Conservation (phyloP, 2,113 vertebrate species). For the Poeciliopsis prolifica region DNA sequence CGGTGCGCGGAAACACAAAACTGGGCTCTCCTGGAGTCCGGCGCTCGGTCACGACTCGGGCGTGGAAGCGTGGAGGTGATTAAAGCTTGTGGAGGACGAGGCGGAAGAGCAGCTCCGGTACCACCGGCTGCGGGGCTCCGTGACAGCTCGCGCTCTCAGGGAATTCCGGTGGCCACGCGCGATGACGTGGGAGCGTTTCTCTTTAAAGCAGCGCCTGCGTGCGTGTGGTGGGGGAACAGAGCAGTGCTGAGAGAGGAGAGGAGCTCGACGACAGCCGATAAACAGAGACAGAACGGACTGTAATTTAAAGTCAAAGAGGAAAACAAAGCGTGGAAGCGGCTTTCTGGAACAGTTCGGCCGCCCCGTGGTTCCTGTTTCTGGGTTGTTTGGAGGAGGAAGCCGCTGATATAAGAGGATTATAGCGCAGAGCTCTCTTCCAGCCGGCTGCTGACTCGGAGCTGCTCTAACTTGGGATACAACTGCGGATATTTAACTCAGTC, state of each 20-base stretch:
- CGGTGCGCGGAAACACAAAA: slow-evolving; percentile 46
- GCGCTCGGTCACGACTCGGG: slow-evolving; percentile 55
- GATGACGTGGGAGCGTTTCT: slow-evolving; percentile 76
- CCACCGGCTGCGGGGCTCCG: slow-evolving; percentile 34
- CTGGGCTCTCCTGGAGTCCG: slow-evolving; percentile 17
- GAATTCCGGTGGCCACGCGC: slow-evolving; percentile 76
- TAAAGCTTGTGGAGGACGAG: not conserved
- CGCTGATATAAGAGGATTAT: slow-evolving; percentile 42
- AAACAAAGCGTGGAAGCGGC: not conserved
- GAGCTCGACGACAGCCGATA: slow-evolving; percentile 26
- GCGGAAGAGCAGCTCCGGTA: slow-evolving; percentile 33
- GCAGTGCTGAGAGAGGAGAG: slow-evolving; percentile 9
- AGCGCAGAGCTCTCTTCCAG: not conserved
- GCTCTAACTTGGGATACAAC: slow-evolving; percentile 41
- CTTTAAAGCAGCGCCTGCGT: slow-evolving; percentile 75
- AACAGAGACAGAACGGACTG: not conserved
- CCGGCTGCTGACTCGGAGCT: slow-evolving; percentile 29
- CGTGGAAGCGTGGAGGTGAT: slow-evolving; percentile 11
- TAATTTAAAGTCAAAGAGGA: not conserved
- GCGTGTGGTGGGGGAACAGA: slow-evolving; percentile 19
- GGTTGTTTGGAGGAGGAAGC: slow-evolving; percentile 14
- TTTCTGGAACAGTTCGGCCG: not conserved
- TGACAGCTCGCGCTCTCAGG: slow-evolving; percentile 75
- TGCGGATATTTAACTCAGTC: slow-evolving; percentile 9
- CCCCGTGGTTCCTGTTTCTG: slow-evolving; percentile 9